Conservation (phyloP, 1,140 invertebrate genomes). For the Tetramorium simillimum region DNA sequence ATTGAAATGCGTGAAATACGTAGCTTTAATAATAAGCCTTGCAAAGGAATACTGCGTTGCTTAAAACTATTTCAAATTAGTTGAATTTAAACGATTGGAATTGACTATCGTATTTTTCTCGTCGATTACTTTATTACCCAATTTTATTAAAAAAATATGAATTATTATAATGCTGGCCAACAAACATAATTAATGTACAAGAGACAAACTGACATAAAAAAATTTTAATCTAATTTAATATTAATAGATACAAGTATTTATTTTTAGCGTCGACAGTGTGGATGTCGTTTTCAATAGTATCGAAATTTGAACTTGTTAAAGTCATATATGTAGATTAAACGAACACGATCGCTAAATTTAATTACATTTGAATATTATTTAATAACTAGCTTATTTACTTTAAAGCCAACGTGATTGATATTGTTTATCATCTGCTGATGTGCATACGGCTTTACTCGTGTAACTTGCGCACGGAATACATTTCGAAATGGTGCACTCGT, state of each 20-base stretch:
- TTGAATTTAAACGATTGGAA: neutral
- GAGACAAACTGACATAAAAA: neutral
- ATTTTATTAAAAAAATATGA: neutral
- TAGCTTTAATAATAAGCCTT: neutral
- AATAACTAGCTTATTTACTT: neutral
- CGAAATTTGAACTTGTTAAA: neutral
- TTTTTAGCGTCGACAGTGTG: neutral
- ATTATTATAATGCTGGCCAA: neutral
- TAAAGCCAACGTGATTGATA: neutral
- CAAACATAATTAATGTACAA: neutral
- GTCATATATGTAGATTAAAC: neutral
- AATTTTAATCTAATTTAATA: neutral
- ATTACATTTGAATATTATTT: neutral
- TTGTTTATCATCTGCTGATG: constrained; percentile 1
- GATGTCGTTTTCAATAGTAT: neutral
- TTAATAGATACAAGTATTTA: neutral
- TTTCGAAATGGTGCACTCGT: constrained; percentile 28
- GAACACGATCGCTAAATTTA: neutral
- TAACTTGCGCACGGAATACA: neutral
- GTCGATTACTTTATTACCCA: neutral
- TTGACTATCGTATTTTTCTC: neutral
- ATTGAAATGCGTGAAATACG: neutral
- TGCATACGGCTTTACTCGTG: neutral
- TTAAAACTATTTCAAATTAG: neutral
- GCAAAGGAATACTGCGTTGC: neutral